Percentiles rank a stretch among this genome's conserved stretches.
These are phyloP conservation scores for Megaceryle alcyon DNA, from an alignment of 2,797 vertebrate species.

Conservation along the genomic window DNA sequence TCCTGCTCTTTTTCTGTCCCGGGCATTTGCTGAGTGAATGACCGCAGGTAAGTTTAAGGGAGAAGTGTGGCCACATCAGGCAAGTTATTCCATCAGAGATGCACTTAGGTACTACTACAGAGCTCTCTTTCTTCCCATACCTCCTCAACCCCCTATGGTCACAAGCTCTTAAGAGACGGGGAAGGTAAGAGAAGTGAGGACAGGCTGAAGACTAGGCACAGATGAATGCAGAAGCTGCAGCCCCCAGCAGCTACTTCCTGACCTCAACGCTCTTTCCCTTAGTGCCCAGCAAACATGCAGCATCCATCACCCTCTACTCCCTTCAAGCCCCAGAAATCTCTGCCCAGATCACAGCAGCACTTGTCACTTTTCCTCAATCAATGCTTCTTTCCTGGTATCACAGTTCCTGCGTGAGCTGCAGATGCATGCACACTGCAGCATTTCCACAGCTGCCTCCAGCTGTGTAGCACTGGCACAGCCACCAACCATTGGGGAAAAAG, in stretches of 20 bases:
- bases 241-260: neutral
- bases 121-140: neutral
- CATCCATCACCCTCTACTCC: neutral
- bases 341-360: neutral
- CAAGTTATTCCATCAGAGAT: neutral
- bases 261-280: neutral
- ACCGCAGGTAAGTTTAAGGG: neutral
- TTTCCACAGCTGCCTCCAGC: neutral
- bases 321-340: neutral
- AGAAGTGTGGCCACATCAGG: neutral
- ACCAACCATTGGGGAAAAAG: neutral
- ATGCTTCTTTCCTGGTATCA: neutral
- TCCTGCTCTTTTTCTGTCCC: neutral
- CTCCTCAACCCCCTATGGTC: neutral
- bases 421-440: neutral
- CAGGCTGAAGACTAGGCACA: neutral
- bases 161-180: neutral
- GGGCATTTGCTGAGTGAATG: neutral
- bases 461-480: accelerated
- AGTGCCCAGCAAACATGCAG: neutral
- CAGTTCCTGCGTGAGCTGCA: neutral
- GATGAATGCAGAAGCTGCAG: neutral
- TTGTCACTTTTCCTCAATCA: neutral
- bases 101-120: neutral
- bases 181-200: neutral